Evolutionary conservation across 2,888 invertebrate species (phyloP).

Genomic region (Leucophenga maculata): DNA sequence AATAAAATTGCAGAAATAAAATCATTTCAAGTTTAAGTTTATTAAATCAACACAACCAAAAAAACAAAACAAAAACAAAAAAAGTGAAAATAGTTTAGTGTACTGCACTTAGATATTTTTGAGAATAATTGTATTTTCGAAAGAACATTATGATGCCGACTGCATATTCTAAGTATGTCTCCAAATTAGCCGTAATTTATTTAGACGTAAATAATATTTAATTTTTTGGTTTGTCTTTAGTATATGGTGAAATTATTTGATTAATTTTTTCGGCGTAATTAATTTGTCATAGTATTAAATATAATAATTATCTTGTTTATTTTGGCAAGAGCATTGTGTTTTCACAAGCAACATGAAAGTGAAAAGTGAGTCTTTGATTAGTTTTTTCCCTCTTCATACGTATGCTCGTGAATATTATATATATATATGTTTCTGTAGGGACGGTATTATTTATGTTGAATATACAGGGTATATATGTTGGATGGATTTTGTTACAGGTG

Average conservation of each 20-base stretch:
- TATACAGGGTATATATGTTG: too few relatives aligned
- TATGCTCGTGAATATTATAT: too few relatives aligned
- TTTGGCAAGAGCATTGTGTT: constrained; percentile 7
- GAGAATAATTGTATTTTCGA: too few relatives aligned
- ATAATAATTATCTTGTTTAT: neutral
- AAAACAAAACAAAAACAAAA: constrained; percentile 3
- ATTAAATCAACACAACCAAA: constrained; percentile 10
- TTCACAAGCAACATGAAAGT: neutral
- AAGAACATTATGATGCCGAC: too few relatives aligned
- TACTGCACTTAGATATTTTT: neutral
- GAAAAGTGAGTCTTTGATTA: neutral
- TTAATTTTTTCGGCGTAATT: constrained; percentile 9
- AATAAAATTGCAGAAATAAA: neutral
- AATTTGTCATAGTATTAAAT: neutral
- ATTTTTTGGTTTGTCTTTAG: neutral
- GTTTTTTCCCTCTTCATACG: too few relatives aligned
- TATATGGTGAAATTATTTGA: neutral
- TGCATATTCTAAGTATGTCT: too few relatives aligned
- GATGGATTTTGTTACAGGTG: too few relatives aligned
- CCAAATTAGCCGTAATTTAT: too few relatives aligned
- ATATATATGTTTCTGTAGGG: too few relatives aligned
- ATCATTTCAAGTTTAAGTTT: constrained; percentile 17
- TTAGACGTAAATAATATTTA: neutral
- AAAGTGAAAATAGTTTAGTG: neutral
- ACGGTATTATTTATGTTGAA: too few relatives aligned